Percentiles rank a stretch among this genome's conserved stretches.
Conservation (phyloP, 1,140 invertebrate species). For the Psilanteris sp. region DNA sequence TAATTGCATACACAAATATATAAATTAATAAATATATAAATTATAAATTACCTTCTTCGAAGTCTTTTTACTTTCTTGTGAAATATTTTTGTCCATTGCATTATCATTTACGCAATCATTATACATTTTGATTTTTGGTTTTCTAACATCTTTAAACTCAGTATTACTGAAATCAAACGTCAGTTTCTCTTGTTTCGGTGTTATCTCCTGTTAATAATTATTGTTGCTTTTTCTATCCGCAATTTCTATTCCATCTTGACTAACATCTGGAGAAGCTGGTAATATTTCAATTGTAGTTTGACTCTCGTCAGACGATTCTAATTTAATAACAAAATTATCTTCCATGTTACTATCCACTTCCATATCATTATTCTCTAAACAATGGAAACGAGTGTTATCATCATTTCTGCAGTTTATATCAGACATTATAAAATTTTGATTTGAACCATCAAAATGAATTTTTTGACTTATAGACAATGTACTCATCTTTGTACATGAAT, state of each 20-base stretch:
- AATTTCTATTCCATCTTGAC: constrained; percentile 30
- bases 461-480: constrained; percentile 27
- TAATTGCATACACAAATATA: too few species aligned
- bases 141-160: constrained; percentile 55
- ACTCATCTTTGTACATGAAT: constrained; percentile 44
- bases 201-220: constrained; percentile 67
- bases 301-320: constrained; percentile 76
- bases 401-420: constrained; percentile 12
- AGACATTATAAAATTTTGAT: constrained; percentile 6
- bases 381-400: not conserved
- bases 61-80: not conserved
- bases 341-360: constrained; percentile 10
- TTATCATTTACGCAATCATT: constrained; percentile 6
- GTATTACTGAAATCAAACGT: constrained; percentile 69
- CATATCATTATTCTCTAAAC: not conserved
- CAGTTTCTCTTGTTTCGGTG: constrained; percentile 71
- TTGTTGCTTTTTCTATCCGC: constrained; percentile 34
- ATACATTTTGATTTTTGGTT: constrained; percentile 38
- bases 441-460: constrained; percentile 22
- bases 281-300: constrained; percentile 75
- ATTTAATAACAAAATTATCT: constrained; percentile 71
- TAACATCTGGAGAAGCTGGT: constrained; percentile 70
- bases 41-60: constrained; percentile 9
- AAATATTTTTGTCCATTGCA: constrained; percentile 11
- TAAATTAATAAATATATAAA: too few species aligned